These are phyloP conservation scores for Deroptyus accipitrinus DNA, from an alignment of 2,113 vertebrate genomes.

Conservation along the genomic window DNA sequence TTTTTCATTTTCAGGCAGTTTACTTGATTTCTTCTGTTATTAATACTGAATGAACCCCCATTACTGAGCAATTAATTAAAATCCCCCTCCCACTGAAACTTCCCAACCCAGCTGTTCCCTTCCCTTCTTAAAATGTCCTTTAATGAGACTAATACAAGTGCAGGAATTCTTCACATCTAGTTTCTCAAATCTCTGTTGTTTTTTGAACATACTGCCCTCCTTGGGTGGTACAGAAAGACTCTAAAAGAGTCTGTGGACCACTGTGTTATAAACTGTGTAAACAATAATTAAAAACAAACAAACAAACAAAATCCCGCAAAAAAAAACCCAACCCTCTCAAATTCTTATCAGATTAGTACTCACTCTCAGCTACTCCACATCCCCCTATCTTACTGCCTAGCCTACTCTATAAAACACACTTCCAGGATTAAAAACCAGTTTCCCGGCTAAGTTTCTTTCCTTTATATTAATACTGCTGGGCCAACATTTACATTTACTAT, in stretches of 20 bases:
- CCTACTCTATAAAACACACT: neutral
- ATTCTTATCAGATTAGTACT: neutral
- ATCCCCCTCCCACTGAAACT: neutral
- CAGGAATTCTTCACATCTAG: neutral
- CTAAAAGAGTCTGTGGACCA: neutral
- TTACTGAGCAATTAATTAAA: neutral
- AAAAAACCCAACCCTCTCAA: neutral
- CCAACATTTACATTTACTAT: neutral
- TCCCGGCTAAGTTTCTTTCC: neutral
- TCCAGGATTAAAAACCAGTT: neutral
- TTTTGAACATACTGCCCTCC: neutral
- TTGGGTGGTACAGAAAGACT: neutral
- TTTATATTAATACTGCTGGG: neutral
- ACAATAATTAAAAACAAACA: neutral
- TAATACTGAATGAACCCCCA: neutral
- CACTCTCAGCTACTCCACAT: neutral
- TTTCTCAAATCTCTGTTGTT: neutral
- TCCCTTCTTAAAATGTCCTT: neutral
- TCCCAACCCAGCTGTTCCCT: neutral
- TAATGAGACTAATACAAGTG: neutral
- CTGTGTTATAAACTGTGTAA: neutral
- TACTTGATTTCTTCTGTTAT: neutral
- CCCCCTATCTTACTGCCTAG: accelerated
- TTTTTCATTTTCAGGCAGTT: neutral
- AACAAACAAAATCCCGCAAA: neutral